Percentiles rank a stretch among this genome's conserved stretches.
phyloP scores from a whole-genome alignment of 2,113 vertebrate species.

The Aplodontia rufa region DNA sequence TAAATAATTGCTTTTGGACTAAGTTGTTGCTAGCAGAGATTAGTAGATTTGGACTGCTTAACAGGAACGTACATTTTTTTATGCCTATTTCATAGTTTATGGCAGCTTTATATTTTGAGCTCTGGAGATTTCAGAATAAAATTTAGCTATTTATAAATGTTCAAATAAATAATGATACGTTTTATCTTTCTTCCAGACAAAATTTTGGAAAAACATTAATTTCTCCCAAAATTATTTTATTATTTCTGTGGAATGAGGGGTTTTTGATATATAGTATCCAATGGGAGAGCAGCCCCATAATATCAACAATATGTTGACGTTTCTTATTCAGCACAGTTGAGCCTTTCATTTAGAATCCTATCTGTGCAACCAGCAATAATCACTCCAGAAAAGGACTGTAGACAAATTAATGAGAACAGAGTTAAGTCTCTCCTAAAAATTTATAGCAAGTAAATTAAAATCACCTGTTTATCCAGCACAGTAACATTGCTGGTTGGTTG shows the following conservation, averaged over 20 bases:
- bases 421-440: slow-evolving; percentile 44
- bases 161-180: not conserved
- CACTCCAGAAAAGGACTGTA: not conserved
- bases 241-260: not conserved
- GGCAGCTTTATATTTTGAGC: not conserved
- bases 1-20: not conserved
- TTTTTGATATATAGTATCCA: not conserved
- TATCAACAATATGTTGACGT: not conserved
- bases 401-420: slow-evolving; percentile 43
- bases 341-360: slow-evolving; percentile 4
- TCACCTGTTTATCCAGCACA: slow-evolving; percentile 24
- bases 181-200: not conserved
- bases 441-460: slow-evolving; percentile 63
- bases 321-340: not conserved
- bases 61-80: not conserved
- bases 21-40: not conserved
- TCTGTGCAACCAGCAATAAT: slow-evolving; percentile 10
- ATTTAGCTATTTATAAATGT: not conserved
- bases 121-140: slow-evolving; percentile 26
- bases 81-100: not conserved
- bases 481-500: not conserved
- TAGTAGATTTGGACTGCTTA: not conserved
- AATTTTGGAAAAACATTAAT: slow-evolving; percentile 17
- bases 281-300: not conserved
- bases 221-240: not conserved